Conservation (phyloP, 1,140 invertebrate genomes). For the Temnothorax nylanderi region DNA sequence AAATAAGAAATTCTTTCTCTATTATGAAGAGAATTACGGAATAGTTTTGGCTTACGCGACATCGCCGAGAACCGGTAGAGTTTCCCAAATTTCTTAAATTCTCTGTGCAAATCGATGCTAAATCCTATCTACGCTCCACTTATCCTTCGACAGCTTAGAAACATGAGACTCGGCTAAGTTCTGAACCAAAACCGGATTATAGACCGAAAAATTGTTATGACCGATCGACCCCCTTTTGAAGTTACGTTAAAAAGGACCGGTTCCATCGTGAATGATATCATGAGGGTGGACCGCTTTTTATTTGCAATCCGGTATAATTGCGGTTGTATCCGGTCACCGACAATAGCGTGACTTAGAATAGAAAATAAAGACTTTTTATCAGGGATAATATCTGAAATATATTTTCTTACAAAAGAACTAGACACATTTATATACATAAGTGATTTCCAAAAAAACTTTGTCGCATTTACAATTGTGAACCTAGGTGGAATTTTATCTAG, state of each 20-base stretch:
- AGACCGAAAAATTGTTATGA: slow-evolving; percentile 53
- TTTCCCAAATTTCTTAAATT: slow-evolving; percentile 31
- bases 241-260: slow-evolving; percentile 45
- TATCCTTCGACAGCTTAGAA: slow-evolving; percentile 29
- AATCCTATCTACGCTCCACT: not conserved
- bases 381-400: not conserved
- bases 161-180: not conserved
- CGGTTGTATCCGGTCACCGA: not conserved
- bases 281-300: slow-evolving; percentile 6
- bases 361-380: not conserved
- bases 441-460: not conserved
- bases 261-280: not conserved
- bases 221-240: slow-evolving; percentile 51
- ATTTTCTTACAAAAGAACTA: not conserved
- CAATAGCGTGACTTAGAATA: not conserved
- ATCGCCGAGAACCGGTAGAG: not conserved
- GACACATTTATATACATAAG: not conserved
- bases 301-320: slow-evolving; percentile 6
- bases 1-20: not conserved
- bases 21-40: not conserved
- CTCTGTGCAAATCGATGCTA: not conserved
- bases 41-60: not conserved
- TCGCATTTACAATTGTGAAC: not conserved
- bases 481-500: not conserved
- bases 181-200: slow-evolving; percentile 40